These are phyloP conservation scores for Agriotes lineatus DNA, from an alignment of 2,888 invertebrate species.

Conservation along the genomic window DNA sequence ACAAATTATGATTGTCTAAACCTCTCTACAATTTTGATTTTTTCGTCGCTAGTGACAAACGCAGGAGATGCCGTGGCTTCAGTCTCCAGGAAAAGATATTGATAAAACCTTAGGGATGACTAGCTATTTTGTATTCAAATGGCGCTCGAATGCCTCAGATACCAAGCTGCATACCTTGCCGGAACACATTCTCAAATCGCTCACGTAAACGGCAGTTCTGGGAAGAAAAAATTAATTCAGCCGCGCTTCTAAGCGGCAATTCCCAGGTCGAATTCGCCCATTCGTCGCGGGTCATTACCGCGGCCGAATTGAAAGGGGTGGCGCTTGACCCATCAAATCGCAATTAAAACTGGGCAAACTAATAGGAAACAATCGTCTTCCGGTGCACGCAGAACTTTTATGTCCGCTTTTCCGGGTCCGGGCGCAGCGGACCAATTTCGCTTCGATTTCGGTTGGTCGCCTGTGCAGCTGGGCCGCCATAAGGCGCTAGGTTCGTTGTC, in stretches of 20 bases:
- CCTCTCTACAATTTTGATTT: too few species aligned
- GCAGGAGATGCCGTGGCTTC: too few species aligned
- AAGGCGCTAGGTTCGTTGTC: slow-evolving; percentile 32
- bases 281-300: slow-evolving; percentile 8
- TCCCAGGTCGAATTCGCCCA: not conserved
- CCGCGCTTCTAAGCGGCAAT: not conserved
- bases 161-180: not conserved
- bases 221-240: slow-evolving; percentile 5
- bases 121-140: slow-evolving; percentile 5
- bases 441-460: not conserved
- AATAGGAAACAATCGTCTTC: slow-evolving; percentile 25
- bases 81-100: too few species aligned
- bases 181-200: not conserved
- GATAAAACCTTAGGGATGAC: not conserved
- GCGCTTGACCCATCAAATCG: not conserved
- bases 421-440: slow-evolving; percentile 9
- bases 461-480: slow-evolving; percentile 22
- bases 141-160: slow-evolving; percentile 4
- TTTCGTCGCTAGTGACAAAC: too few species aligned
- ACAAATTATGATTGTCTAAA: too few species aligned
- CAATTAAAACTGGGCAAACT: slow-evolving; percentile 18
- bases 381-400: slow-evolving; percentile 14
- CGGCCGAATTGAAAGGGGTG: not conserved
- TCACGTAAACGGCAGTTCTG: not conserved
- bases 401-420: slow-evolving; percentile 13